phyloP scores from a whole-genome alignment of 2,888 invertebrate genomes.

The Prenolepis imparis region DNA sequence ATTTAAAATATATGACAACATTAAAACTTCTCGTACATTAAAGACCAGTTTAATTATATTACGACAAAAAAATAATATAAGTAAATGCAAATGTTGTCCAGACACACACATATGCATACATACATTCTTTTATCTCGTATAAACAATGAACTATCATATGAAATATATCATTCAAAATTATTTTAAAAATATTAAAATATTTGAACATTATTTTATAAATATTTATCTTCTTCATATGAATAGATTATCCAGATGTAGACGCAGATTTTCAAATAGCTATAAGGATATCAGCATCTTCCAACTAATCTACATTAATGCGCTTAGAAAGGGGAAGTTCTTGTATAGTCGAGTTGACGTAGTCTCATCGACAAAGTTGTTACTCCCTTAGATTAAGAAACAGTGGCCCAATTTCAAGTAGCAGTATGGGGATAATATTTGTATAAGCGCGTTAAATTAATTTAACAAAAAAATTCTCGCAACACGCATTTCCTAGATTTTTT shows the following conservation, averaged over 20 bases:
- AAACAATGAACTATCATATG: background rate
- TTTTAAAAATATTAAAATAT: too few species aligned
- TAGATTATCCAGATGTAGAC: conserved; percentile 11
- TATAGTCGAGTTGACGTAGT: conserved; percentile 60
- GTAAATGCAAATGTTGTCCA: background rate
- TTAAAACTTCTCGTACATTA: background rate
- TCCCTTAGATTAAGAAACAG: conserved; percentile 35
- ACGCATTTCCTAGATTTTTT: background rate
- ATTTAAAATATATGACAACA: background rate
- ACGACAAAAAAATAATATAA: too few species aligned
- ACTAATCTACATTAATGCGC: conserved; percentile 74
- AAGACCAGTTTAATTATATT: background rate
- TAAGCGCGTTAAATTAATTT: background rate
- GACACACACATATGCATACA: background rate
- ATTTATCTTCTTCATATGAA: conserved; percentile 17
- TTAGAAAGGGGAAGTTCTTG: conserved; percentile 60
- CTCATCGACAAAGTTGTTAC: conserved; percentile 57
- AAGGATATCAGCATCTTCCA: conserved; percentile 62
- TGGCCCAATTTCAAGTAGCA: conserved; percentile 33
- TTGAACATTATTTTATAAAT: too few species aligned
- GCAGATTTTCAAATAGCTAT: conserved; percentile 50
- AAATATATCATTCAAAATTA: background rate
- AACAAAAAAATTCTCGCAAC: background rate
- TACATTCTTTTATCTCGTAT: background rate
- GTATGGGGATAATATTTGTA: background rate